These are phyloP conservation scores for Lutjanus argentimaculatus DNA, from an alignment of 2,797 vertebrate species.

Conservation along the genomic window DNA sequence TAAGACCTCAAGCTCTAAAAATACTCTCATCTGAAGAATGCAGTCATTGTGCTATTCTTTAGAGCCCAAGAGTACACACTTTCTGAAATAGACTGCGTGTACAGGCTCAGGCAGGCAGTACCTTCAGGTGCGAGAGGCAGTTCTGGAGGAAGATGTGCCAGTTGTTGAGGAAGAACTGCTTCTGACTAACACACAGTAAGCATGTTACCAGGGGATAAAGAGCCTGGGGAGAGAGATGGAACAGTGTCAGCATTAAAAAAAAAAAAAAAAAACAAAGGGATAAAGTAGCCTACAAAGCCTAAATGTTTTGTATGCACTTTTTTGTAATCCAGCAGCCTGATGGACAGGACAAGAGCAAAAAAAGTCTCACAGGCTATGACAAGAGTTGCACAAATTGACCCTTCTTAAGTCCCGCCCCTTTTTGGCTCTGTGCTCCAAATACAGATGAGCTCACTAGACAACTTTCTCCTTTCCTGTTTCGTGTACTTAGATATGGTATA, in stretches of 20 bases:
- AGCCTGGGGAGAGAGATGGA: constrained; percentile 86
- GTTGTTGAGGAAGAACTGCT: constrained; percentile 99
- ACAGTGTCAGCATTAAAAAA: constrained; percentile 19
- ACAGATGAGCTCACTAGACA: no score
- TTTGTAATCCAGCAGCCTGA: not conserved
- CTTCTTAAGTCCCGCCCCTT: no score
- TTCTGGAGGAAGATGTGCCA: constrained; percentile 99
- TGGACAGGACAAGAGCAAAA: no score
- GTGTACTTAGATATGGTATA: no score
- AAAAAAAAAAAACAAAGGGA: not conserved
- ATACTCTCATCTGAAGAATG: constrained; percentile 34
- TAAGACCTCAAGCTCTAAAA: constrained; percentile 54
- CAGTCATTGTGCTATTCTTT: constrained; percentile 31
- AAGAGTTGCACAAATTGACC: no score
- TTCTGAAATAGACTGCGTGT: not conserved
- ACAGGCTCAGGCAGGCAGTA: constrained; percentile 75
- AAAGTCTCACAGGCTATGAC: no score
- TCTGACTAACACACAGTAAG: constrained; percentile 99
- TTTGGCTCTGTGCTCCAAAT: no score
- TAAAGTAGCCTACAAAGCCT: not conserved
- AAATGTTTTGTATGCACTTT: not conserved
- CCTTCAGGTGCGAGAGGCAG: constrained; percentile 99
- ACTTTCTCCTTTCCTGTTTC: no score
- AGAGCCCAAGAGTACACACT: constrained; percentile 5
- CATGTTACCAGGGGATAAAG: constrained; percentile 99